phyloP scores from a whole-genome alignment of 92 coral and sea anemone species.

The Porites lobata region DNA sequence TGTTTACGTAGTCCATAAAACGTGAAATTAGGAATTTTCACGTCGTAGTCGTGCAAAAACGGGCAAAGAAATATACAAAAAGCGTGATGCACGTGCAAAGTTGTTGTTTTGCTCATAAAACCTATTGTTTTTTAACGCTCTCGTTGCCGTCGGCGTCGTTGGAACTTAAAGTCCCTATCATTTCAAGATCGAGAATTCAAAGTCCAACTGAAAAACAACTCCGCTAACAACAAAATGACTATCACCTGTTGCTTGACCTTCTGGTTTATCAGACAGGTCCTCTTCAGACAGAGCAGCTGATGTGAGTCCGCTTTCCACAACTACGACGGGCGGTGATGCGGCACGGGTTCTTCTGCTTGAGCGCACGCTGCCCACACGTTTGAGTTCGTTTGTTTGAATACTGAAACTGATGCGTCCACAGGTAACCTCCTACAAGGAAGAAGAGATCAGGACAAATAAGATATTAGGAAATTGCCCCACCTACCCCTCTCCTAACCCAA shows the following conservation, averaged over 20 bases:
- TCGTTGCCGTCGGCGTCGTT: too few relatives aligned
- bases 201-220: not conserved
- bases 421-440: constrained; percentile 78
- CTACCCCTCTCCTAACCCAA: too few relatives aligned
- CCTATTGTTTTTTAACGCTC: too few relatives aligned
- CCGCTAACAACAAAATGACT: not conserved
- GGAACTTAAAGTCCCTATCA: too few relatives aligned
- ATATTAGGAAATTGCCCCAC: not conserved
- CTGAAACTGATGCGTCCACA: constrained; percentile 92
- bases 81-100: too few relatives aligned
- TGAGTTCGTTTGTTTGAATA: constrained; percentile 78
- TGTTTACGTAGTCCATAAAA: too few relatives aligned
- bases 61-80: too few relatives aligned
- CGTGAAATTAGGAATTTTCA: too few relatives aligned
- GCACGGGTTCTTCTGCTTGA: constrained; percentile 84
- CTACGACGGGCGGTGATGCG: constrained; percentile 67
- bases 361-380: constrained; percentile 71
- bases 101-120: too few relatives aligned
- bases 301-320: constrained; percentile 67
- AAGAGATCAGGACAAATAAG: not conserved
- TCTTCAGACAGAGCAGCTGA: constrained; percentile 86
- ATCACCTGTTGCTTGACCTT: constrained; percentile 51
- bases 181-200: not conserved
- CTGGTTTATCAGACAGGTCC: constrained; percentile 85
- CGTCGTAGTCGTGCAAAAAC: too few relatives aligned